Evolutionary conservation across 2,888 invertebrate genomes (phyloP).

Genomic region (Nymphalis c-album): DNA sequence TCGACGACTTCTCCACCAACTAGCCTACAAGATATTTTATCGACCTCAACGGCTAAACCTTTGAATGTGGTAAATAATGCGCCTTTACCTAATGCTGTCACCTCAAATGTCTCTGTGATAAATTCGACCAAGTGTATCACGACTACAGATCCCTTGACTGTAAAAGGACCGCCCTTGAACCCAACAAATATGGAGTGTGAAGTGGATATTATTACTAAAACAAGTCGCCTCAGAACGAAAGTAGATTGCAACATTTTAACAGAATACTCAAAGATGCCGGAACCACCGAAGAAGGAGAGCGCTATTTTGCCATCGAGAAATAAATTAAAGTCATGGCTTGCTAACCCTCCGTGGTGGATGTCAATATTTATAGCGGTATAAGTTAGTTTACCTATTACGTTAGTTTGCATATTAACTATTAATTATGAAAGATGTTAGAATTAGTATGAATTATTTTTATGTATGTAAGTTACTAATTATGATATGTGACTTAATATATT

Average conservation of each 20-base stretch:
- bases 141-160: conserved; percentile 57
- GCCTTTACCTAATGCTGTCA: conserved; percentile 1
- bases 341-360: conserved; percentile 74
- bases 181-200: conserved; percentile 58
- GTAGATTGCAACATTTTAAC: conserved; percentile 62
- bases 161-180: conserved; percentile 57
- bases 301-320: conserved; percentile 55
- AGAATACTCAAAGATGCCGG: conserved; percentile 62
- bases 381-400: not conserved
- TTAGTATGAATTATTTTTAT: no score
- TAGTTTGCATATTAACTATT: no score
- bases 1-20: not conserved
- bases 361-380: conserved; percentile 66
- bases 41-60: conserved; percentile 17
- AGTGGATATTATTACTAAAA: conserved; percentile 61
- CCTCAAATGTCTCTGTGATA: conserved; percentile 24
- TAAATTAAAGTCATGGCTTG: conserved; percentile 62
- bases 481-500: not conserved
- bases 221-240: conserved; percentile 50
- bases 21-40: not conserved
- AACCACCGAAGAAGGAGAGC: conserved; percentile 50
- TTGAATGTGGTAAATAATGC: not conserved
- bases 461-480: no score
- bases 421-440: no score
- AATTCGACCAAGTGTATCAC: conserved; percentile 49